A percentile compares a stretch with the other conserved stretches of the same genome.
Conservation (phyloP, 2,113 vertebrate species). For the Pleuronectes platessa region DNA sequence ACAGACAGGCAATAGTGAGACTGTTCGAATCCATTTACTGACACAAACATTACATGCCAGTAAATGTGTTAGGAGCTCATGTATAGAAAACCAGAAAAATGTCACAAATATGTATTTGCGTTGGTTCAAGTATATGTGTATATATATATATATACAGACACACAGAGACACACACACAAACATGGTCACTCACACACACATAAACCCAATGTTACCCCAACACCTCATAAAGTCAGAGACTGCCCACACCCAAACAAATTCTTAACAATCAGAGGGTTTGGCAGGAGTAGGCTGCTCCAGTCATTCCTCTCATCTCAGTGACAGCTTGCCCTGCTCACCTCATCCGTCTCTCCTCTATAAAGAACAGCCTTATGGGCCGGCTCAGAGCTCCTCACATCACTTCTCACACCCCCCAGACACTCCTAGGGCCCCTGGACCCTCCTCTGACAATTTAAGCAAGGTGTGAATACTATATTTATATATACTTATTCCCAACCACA, state of each 20-base stretch:
- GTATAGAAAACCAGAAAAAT: not conserved
- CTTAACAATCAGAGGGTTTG: slow-evolving; percentile 75
- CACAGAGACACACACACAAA: not conserved
- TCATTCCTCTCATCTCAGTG: slow-evolving; percentile 71
- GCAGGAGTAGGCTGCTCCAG: slow-evolving; percentile 62
- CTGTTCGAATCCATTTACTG: not conserved
- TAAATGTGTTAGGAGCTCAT: not conserved
- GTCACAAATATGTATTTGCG: not conserved
- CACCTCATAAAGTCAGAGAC: slow-evolving; percentile 78
- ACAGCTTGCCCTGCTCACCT: slow-evolving; percentile 78
- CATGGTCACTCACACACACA: slow-evolving; percentile 26
- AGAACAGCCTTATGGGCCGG: slow-evolving; percentile 57
- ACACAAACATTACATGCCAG: not conserved
- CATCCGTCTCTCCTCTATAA: slow-evolving; percentile 75
- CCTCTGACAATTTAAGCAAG: slow-evolving; percentile 18
- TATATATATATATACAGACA: not conserved
- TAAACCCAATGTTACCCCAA: slow-evolving; percentile 56
- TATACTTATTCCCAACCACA: not conserved
- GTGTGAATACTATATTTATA: slow-evolving; percentile 8
- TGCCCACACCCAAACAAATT: slow-evolving; percentile 73
- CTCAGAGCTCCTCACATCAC: not conserved
- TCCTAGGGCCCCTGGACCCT: slow-evolving; percentile 16
- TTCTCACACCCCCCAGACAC: slow-evolving; percentile 42
- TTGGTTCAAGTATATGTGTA: not conserved
- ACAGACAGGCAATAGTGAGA: not conserved